Conservation (phyloP, 1,140 invertebrate genomes). For the Drosophila mayri region DNA sequence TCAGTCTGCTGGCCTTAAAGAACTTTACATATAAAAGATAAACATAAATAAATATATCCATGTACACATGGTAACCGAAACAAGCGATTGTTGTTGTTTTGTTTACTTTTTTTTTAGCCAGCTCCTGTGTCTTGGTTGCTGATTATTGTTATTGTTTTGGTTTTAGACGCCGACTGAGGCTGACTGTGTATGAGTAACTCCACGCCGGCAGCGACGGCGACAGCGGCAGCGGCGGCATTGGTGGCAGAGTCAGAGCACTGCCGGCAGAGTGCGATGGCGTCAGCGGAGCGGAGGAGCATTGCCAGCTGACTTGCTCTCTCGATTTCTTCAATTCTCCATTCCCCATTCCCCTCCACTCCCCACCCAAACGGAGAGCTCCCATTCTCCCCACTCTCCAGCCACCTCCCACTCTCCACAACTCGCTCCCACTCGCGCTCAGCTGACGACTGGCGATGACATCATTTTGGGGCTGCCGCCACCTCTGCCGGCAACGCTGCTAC, state of each 20-base stretch:
- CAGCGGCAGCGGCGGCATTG: constrained; percentile 7
- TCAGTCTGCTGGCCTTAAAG: neutral
- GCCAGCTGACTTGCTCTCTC: constrained; percentile 47
- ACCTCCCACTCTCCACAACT: constrained; percentile 2
- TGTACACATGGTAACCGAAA: constrained; percentile 14
- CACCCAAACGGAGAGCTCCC: too few species aligned
- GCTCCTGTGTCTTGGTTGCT: constrained; percentile 16
- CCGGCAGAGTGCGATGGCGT: constrained; percentile 61
- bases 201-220: constrained; percentile 21
- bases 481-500: constrained; percentile 13
- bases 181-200: constrained; percentile 51
- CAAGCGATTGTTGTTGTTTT: neutral
- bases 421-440: constrained; percentile 28
- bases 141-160: neutral
- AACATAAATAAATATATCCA: neutral
- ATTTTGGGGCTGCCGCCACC: constrained; percentile 37
- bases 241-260: constrained; percentile 20
- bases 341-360: neutral
- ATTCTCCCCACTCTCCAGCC: constrained; percentile 7
- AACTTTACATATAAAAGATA: neutral
- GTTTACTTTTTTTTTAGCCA: constrained; percentile 3
- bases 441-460: constrained; percentile 55
- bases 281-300: constrained; percentile 67
- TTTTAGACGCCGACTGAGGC: constrained; percentile 14
- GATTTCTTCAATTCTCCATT: constrained; percentile 2